Evolutionary conservation across 2,888 invertebrate genomes (phyloP).

Genomic region (Dolichopus griseipennis): DNA sequence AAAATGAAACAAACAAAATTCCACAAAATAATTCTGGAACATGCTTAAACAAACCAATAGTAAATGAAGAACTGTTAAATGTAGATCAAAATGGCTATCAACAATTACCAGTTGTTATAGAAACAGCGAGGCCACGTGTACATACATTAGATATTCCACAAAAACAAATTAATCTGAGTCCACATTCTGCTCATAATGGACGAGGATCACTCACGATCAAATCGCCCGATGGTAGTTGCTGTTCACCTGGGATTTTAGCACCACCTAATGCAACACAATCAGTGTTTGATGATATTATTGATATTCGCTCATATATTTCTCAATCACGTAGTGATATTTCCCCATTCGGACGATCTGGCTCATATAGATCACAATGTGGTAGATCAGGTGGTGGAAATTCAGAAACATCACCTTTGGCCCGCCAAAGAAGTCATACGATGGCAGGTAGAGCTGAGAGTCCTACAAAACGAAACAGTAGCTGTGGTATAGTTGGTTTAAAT

Average conservation of each 20-base stretch:
- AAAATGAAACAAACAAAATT: constrained; percentile 31
- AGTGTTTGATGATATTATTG: constrained; percentile 57
- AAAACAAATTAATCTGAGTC: constrained; percentile 30
- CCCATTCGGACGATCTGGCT: constrained; percentile 60
- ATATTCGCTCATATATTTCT: constrained; percentile 63
- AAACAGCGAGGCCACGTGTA: constrained; percentile 46
- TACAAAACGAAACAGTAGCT: constrained; percentile 10
- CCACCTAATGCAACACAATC: constrained; percentile 45
- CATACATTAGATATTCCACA: constrained; percentile 39
- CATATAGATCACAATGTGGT: constrained; percentile 61
- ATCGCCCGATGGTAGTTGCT: constrained; percentile 35
- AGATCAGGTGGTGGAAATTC: constrained; percentile 48
- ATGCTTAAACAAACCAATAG: neutral
- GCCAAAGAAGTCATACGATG: constrained; percentile 44
- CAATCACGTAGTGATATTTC: constrained; percentile 65
- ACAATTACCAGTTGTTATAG: constrained; percentile 57
- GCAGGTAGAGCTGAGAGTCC: constrained; percentile 31
- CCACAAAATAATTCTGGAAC: neutral
- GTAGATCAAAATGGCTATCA: constrained; percentile 49
- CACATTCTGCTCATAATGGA: constrained; percentile 27
- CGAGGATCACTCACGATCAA: constrained; percentile 16
- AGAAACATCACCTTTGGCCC: constrained; percentile 42
- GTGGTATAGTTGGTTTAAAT: constrained; percentile 20
- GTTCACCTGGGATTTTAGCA: constrained; percentile 39
- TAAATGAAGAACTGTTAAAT: constrained; percentile 31